Evolutionary conservation across 1,140 invertebrate species (phyloP).

Genomic region (Oryzaephilus surinamensis): DNA sequence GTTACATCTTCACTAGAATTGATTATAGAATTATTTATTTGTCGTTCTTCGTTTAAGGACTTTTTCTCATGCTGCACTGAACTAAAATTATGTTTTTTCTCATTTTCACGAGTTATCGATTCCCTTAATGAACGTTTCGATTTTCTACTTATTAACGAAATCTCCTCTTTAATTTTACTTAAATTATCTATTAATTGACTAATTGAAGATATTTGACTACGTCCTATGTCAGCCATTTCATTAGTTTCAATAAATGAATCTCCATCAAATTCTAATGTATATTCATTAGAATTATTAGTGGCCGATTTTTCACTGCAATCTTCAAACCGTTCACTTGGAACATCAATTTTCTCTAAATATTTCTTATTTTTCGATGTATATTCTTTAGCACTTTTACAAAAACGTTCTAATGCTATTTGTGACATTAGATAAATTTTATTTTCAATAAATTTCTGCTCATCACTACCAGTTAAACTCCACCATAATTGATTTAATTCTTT

Average conservation of each 20-base stretch:
- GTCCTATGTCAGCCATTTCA: constrained; percentile 5
- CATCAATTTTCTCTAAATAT: neutral
- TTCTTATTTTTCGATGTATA: constrained; percentile 9
- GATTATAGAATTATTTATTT: neutral
- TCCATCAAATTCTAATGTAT: constrained; percentile 18
- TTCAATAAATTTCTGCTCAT: constrained; percentile 20
- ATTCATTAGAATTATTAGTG: constrained; percentile 2
- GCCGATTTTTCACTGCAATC: neutral
- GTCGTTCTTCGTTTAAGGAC: neutral
- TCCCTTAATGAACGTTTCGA: neutral
- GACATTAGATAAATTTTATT: constrained; percentile 20
- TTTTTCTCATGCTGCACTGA: no score
- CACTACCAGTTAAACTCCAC: constrained; percentile 19
- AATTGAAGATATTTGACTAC: constrained; percentile 21
- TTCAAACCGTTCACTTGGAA: no score
- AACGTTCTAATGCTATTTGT: constrained; percentile 15
- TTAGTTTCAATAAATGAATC: constrained; percentile 14
- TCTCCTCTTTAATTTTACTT: constrained; percentile 23
- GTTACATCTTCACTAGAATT: no score
- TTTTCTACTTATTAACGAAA: constrained; percentile 16
- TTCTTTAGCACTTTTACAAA: constrained; percentile 21
- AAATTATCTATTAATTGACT: constrained; percentile 23
- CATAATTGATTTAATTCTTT: constrained; percentile 23
- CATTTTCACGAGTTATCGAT: neutral
- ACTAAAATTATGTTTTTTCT: neutral